Base-by-base conservation (phyloP, 2,797 vertebrate species). In the Falco novaeseelandiae region DNA sequence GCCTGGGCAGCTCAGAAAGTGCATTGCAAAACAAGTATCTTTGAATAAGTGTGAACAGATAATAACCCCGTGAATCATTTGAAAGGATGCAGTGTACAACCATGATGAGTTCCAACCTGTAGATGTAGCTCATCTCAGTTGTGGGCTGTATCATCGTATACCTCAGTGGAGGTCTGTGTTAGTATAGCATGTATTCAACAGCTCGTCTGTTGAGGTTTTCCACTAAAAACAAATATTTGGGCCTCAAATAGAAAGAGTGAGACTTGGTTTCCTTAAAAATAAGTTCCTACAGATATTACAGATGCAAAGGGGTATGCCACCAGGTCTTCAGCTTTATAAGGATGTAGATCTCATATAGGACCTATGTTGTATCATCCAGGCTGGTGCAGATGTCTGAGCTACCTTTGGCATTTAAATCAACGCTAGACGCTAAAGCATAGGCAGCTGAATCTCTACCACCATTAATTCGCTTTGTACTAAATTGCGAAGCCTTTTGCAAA, bases 381-480 rank as follows among this genome's bases (percentile, higher is more conserved):
- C 83, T 57, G 42, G 62, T 87, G 73, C 86, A 94, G 86, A 83
- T 81, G 38, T 79, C 85, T 22, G 6, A 59, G 54, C 42, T 92
- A 82, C 85, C 70, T 82, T 19, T 4, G 65, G 54, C 49, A 36
- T 85, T 92, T 88, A 67, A 91, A 86, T 91, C 87, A 82, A 11
- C 69, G 6, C 55, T 63, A 76, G 55, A 19, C 62, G 46, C 42
- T 74, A 22, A 88, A 83, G 38, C 54, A 63, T 67, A 74, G 76
- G 88, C 83, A 94, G 76, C 79, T 65, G 57, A 91, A 81, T 61
- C 44, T 91, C 76, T 22, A 78, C 79, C 69, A 38, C 29, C 3
- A 3, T 86, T 88, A 65, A 90, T 95, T 91, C 93, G 71, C 93
- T 90, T 91, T 30, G 61, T 38, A 23, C 54, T 92, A 93, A 93